Conservation (phyloP, 2,797 vertebrate genomes). For the Chrysocyon brachyurus region DNA sequence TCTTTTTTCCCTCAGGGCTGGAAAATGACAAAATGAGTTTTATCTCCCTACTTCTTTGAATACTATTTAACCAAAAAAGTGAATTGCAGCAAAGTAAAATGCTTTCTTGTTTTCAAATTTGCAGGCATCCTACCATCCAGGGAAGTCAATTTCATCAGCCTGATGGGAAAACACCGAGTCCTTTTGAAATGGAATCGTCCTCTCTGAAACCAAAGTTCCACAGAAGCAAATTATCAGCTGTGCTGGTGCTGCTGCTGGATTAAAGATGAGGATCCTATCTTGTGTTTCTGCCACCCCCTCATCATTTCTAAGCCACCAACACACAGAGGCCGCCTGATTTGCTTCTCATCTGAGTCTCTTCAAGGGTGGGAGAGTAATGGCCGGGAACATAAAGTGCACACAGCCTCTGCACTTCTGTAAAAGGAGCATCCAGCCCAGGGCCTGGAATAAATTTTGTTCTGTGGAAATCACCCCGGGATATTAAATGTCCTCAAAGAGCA, state of each 20-base stretch:
- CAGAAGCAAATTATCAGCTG: background rate
- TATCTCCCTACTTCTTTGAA: background rate
- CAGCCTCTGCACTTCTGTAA: background rate
- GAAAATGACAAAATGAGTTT: background rate
- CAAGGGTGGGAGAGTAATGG: background rate
- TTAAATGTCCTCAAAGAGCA: slow-evolving; percentile 58
- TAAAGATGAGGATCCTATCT: background rate
- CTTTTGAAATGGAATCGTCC: background rate
- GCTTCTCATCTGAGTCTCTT: background rate
- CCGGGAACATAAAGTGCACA: background rate
- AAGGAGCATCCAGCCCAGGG: background rate
- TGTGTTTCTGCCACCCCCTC: background rate
- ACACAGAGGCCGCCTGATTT: slow-evolving; percentile 49
- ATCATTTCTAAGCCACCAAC: background rate
- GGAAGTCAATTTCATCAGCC: slow-evolving; percentile 4
- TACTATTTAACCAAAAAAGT: slow-evolving; percentile 27
- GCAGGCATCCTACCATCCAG: background rate
- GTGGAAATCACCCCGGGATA: background rate
- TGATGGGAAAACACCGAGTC: background rate
- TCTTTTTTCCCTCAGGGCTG: background rate
- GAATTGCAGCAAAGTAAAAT: slow-evolving; percentile 11
- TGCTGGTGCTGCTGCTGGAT: background rate
- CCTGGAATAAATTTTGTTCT: rapidly evolving
- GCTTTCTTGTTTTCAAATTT: slow-evolving; percentile 9
- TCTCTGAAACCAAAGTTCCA: background rate